Evolutionary conservation across 2,113 vertebrate species (phyloP).

Genomic region (Mobula birostris): DNA sequence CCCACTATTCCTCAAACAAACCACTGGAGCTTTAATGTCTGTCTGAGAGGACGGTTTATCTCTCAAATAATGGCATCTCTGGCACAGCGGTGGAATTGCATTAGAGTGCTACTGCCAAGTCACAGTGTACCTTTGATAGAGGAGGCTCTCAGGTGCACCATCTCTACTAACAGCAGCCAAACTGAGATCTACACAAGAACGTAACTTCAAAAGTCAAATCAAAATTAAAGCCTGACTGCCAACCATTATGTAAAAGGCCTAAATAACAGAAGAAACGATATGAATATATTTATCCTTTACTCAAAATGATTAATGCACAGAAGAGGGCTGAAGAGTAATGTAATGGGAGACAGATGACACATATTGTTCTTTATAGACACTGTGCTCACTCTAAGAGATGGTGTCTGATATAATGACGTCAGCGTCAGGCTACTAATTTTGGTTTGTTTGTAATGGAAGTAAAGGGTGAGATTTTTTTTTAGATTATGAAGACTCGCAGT

Average conservation of each 20-base stretch:
- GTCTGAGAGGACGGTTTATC: not conserved
- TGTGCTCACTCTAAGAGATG: no score
- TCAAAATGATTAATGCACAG: no score
- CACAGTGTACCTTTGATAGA: not conserved
- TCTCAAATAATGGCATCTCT: not conserved
- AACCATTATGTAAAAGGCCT: not conserved
- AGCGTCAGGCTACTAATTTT: no score
- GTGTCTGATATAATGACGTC: no score
- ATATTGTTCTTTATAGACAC: no score
- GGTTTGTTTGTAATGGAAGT: no score
- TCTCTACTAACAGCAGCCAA: not conserved
- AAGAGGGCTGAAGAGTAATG: no score
- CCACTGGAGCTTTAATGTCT: not conserved
- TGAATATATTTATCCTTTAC: not conserved
- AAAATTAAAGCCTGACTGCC: not conserved
- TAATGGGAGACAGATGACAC: no score
- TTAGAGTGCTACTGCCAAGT: not conserved
- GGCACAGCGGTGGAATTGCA: not conserved
- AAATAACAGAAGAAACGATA: not conserved
- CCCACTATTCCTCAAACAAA: not conserved
- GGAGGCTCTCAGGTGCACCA: not conserved
- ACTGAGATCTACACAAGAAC: not conserved
- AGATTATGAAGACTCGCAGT: no score
- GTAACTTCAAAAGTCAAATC: not conserved
- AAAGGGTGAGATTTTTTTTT: no score